Evolutionary conservation across 2,113 vertebrate species (phyloP), one percentile per base, ranked within the genome.

Genomic region (Zingel zingel): DNA sequence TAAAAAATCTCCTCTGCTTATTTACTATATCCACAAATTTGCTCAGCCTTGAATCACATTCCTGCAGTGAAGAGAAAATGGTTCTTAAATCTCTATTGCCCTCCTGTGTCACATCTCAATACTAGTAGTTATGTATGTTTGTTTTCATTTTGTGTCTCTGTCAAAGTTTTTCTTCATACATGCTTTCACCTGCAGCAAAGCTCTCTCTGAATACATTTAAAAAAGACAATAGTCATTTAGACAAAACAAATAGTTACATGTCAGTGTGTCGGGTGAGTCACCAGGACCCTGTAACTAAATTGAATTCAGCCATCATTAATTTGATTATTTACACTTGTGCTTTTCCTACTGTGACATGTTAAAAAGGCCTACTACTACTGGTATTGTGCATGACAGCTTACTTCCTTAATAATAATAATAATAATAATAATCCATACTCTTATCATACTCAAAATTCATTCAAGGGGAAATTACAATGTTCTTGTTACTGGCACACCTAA

Each of bases 61-160:
- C 59, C 47, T 74, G 30, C 54, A 30, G 16, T 27, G 6, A 14
- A 33, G 15, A 58, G 30, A 10, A 48, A 84, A 25, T 16, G 5
- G 48, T 77, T 88, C 54, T 74, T 27, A 83, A 53, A 88, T 79
- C 88, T 92, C 75, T 92, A 7, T 85, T 90, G 90, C 89, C 91
- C 91, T 84, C 92, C 74, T 47, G n/a, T 62, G 91, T 83, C 63
- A 74, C 92, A 91, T 54, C 65, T 43, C 4, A 79, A 48, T 6
- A 63, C n/a, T 25, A 16, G 47, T 13, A 27, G 12, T 27, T 16
- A 19, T 18, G 11, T 14, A 27, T 27, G 27, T 27, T 27, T 27
- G 27, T 19, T 63, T 58, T 66, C 21, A 61, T 36, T 53, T 33
- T 30, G 7, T 16, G n/a, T 61, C 25, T 48, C 3, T 65, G 18